Evolutionary conservation across 2,113 vertebrate genomes (phyloP), one percentile per base, ranked within the genome.

Genomic region (Anoplopoma fimbria): DNA sequence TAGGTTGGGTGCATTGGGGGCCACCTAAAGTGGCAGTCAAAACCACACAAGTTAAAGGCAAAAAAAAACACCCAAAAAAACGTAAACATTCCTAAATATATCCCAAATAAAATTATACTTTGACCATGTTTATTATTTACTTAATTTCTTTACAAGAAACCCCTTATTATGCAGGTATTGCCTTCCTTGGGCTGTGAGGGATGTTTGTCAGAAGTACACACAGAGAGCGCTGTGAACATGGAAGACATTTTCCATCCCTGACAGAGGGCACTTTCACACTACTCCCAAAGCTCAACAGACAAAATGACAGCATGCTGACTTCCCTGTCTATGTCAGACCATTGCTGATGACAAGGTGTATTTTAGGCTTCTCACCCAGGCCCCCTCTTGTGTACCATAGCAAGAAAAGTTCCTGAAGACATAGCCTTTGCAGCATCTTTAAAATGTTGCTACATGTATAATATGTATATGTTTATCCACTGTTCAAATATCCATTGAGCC

Each of bases 311-410:
- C 85, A 64, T 61, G 85, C 89, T 88, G 75, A 90, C 83, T 79
- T 80, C 79, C 79, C 76, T 82, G 64, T 81, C 75, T 76, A n/a
- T 87, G 81, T 88, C 89, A 88, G 81, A 69, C 75, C 67, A 4
- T 69, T 72, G 70, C 81, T 87, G 89, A 87, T 88, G 87, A 91
- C 88, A 79, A 87, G 88, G 77, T 92, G 89, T 81, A 87, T 87
- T 93, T 90, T 89, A 68, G 84, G 87, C 82, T 73, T 64, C 73
- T 89, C 79, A 34, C 65, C 34, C 68, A 60, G 79, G 68, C 77
- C 55, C 55, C 76, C 58, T 73, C 84, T 53, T 58, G 23, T 82
- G 69, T 53, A 69, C 29, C 68, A 74, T 68, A 77, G 69, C 38
- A 73, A 64, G 60, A 75, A 77, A 78, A 47, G 51, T 73, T 80